Conservation (phyloP, 2,797 vertebrate species). For the Leptoclinus maculatus region DNA sequence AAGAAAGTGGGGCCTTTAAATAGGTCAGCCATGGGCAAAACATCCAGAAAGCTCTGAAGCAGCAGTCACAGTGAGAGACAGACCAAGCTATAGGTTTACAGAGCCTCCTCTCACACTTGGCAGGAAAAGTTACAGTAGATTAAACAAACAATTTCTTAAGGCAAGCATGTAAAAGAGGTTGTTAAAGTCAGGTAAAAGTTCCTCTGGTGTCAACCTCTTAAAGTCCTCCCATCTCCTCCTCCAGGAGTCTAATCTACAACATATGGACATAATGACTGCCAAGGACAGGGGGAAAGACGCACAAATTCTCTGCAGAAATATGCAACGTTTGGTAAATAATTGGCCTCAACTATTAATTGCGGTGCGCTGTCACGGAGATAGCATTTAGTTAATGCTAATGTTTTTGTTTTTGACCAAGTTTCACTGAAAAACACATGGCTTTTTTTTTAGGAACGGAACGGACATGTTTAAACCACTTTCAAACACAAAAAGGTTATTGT, state of each 20-base stretch:
- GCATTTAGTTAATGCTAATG: background rate
- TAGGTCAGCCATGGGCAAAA: slow-evolving; percentile 29
- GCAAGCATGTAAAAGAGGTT: slow-evolving; percentile 58
- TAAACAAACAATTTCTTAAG: slow-evolving; percentile 67
- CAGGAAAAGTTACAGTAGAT: slow-evolving; percentile 61
- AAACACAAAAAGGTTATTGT: background rate
- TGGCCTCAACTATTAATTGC: slow-evolving; percentile 17
- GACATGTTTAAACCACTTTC: slow-evolving; percentile 5
- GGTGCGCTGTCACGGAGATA: slow-evolving; percentile 16
- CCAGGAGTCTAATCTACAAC: slow-evolving; percentile 61
- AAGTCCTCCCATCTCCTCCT: slow-evolving; percentile 47
- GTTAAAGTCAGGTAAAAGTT: slow-evolving; percentile 69
- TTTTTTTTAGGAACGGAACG: background rate
- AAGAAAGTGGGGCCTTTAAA: slow-evolving; percentile 25
- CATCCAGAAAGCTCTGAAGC: slow-evolving; percentile 26
- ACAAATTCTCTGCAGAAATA: slow-evolving; percentile 30
- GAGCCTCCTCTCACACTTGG: slow-evolving; percentile 51
- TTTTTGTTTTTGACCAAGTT: background rate
- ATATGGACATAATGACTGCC: slow-evolving; percentile 56
- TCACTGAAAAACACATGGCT: background rate
- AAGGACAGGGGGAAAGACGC: slow-evolving; percentile 43
- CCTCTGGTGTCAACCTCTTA: slow-evolving; percentile 62
- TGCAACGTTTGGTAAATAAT: slow-evolving; percentile 41
- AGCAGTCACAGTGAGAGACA: slow-evolving; percentile 29
- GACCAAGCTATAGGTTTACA: slow-evolving; percentile 36